Conservation (phyloP, 2,888 invertebrate species). For the Cabera pusaria region DNA sequence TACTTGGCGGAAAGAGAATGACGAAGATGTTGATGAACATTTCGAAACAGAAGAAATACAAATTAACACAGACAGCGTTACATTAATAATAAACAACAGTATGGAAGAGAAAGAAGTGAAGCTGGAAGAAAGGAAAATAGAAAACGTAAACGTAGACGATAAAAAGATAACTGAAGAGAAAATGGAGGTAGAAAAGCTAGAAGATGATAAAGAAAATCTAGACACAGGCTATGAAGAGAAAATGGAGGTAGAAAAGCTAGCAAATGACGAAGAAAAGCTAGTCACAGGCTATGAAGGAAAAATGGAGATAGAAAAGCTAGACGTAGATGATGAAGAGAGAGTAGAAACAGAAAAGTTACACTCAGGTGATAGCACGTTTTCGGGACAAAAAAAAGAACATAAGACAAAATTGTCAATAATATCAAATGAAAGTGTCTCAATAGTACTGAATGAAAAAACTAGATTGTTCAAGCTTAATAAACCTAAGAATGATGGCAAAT, state of each 20-base stretch:
- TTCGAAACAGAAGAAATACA: slow-evolving; percentile 7
- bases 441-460: slow-evolving; percentile 15
- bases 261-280: not conserved
- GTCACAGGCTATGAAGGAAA: slow-evolving; percentile 4
- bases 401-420: slow-evolving; percentile 15
- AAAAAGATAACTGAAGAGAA: slow-evolving; percentile 1
- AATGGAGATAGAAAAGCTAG: slow-evolving; percentile 15
- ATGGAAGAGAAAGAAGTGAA: slow-evolving; percentile 11
- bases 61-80: slow-evolving; percentile 12
- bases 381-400: slow-evolving; percentile 13
- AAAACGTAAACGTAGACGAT: slow-evolving; percentile 5
- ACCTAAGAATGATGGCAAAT: slow-evolving; percentile 13
- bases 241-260: no score
- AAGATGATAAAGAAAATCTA: no score
- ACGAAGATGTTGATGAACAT: slow-evolving; percentile 8
- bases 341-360: slow-evolving; percentile 10
- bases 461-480: slow-evolving; percentile 15
- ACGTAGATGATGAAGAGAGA: slow-evolving; percentile 11
- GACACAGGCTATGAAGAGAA: no score
- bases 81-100: slow-evolving; percentile 1
- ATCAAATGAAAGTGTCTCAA: slow-evolving; percentile 15
- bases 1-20: slow-evolving; percentile 12
- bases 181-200: slow-evolving; percentile 1
- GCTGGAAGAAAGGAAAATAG: slow-evolving; percentile 11
- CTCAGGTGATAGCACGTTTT: slow-evolving; percentile 10